A percentile compares a stretch with the other conserved stretches of the same genome.
These are phyloP conservation scores for Australoheros facetus DNA, from an alignment of 2,797 vertebrate genomes.

Conservation along the genomic window DNA sequence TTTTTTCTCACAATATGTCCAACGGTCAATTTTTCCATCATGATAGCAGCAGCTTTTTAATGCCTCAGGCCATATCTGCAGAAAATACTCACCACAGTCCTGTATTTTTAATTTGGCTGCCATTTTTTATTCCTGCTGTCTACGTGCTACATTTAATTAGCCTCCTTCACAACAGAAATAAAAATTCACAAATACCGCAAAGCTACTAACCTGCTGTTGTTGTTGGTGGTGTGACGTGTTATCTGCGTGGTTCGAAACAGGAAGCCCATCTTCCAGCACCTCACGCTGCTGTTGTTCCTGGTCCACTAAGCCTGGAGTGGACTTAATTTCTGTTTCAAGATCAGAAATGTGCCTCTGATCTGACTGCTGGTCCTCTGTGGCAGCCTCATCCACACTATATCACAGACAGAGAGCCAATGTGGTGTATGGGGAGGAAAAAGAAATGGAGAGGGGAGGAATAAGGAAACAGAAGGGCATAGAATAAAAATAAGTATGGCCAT, in stretches of 20 bases:
- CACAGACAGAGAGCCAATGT: constrained; percentile 26
- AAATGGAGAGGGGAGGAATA: constrained; percentile 2
- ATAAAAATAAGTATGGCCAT: constrained; percentile 1
- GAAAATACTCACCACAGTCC: not conserved
- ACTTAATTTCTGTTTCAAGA: constrained; percentile 56
- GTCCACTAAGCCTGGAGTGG: constrained; percentile 50
- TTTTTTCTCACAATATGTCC: not conserved
- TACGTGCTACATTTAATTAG: fast-evolving
- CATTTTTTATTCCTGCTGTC: not conserved
- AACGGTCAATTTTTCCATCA: not conserved
- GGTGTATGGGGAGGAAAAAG: constrained; percentile 3
- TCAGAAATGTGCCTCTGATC: constrained; percentile 52
- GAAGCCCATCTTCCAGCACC: constrained; percentile 43
- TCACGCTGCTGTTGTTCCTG: constrained; percentile 33
- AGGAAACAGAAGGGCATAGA: constrained; percentile 11
- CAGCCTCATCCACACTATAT: constrained; percentile 65
- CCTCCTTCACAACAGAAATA: not conserved
- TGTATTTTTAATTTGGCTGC: not conserved
- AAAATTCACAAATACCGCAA: not conserved
- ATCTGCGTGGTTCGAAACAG: constrained; percentile 53
- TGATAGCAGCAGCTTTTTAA: not conserved
- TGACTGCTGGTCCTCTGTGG: constrained; percentile 55
- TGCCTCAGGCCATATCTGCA: not conserved
- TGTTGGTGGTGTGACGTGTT: constrained; percentile 57
- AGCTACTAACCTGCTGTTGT: constrained; percentile 58